Evolutionary conservation across 2,113 vertebrate genomes (phyloP).

Genomic region (Notothenia coriiceps): DNA sequence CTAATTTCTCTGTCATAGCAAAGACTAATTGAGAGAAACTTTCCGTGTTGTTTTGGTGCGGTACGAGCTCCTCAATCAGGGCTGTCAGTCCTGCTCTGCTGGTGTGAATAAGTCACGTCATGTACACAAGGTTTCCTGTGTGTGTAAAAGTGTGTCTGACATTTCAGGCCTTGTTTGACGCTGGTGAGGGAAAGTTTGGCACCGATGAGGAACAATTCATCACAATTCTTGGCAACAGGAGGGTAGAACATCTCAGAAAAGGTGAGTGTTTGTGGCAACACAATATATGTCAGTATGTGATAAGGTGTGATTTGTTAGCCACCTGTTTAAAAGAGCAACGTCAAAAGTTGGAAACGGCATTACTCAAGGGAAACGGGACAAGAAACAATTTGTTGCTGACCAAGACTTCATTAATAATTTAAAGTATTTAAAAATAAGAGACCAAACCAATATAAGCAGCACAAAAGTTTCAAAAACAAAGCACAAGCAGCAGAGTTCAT

Average conservation of each 20-base stretch:
- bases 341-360: not conserved
- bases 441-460: not conserved
- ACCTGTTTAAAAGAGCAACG: not conserved
- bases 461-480: not conserved
- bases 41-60: not conserved
- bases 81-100: slow-evolving; percentile 21
- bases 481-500: not conserved
- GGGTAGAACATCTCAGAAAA: slow-evolving; percentile 87
- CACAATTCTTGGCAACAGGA: slow-evolving; percentile 93
- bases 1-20: not conserved
- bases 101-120: slow-evolving; percentile 7
- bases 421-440: not conserved
- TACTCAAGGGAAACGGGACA: too few species aligned
- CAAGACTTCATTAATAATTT: too few species aligned
- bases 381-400: too few species aligned
- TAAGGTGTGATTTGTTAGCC: not conserved
- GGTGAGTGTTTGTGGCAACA: slow-evolving; percentile 60
- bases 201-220: slow-evolving; percentile 96
- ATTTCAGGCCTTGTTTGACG: slow-evolving; percentile 90
- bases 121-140: slow-evolving; percentile 10
- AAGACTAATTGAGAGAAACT: not conserved
- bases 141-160: slow-evolving; percentile 42
- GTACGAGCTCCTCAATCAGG: slow-evolving; percentile 14
- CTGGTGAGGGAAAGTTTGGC: slow-evolving; percentile 93
- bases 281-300: not conserved